These are phyloP conservation scores for Siniperca scherzeri DNA, from an alignment of 2,797 vertebrate species.

Conservation along the genomic window DNA sequence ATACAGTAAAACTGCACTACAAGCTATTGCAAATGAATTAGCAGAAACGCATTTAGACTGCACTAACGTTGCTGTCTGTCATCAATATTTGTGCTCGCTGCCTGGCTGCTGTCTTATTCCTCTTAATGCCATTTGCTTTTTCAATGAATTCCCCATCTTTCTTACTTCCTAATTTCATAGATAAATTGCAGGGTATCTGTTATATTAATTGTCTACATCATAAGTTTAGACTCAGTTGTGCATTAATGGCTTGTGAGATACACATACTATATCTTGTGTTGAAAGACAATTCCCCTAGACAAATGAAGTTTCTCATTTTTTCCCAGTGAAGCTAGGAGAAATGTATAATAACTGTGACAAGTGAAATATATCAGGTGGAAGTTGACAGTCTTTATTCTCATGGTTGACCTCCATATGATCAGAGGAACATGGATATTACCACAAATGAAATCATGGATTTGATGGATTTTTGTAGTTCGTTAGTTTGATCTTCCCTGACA, in stretches of 20 bases:
- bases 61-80: not conserved
- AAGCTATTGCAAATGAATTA: not conserved
- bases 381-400: not conserved
- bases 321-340: not conserved
- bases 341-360: not conserved
- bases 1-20: not conserved
- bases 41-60: not conserved
- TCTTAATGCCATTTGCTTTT: slow-evolving; percentile 13
- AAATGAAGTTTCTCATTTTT: not conserved
- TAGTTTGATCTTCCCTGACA: not conserved
- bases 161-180: not conserved
- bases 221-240: not conserved
- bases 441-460: not conserved
- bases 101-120: not conserved
- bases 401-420: not conserved
- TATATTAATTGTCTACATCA: not conserved
- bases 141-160: slow-evolving; percentile 8
- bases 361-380: not conserved
- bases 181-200: not conserved
- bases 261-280: not conserved
- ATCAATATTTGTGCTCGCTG: not conserved
- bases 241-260: not conserved
- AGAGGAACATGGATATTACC: not conserved
- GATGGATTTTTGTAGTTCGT: not conserved
- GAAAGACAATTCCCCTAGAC: not conserved